Conservation (phyloP, 2,888 invertebrate genomes). For the Chaetogeoica ovagalla region DNA sequence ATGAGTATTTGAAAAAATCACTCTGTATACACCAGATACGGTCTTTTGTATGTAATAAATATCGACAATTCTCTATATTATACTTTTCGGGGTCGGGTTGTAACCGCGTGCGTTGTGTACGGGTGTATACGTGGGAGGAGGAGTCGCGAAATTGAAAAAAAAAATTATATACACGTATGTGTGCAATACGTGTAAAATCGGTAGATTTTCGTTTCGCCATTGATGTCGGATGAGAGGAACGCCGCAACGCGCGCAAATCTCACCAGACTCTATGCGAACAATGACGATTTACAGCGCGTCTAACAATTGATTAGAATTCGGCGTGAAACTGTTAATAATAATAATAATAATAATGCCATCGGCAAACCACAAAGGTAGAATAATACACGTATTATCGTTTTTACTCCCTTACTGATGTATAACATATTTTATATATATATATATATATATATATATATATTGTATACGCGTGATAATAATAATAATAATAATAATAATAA, state of each 20-base stretch:
- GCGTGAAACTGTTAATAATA: conserved; percentile 47
- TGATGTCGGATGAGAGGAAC: conserved; percentile 1
- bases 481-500: conserved; percentile 30
- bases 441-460: background rate
- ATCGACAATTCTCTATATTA: conserved; percentile 14
- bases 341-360: conserved; percentile 40
- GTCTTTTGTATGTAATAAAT: background rate
- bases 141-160: conserved; percentile 21
- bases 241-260: conserved; percentile 11
- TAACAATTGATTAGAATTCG: conserved; percentile 48
- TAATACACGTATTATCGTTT: conserved; percentile 12
- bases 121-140: conserved; percentile 2
- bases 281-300: conserved; percentile 41
- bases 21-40: background rate
- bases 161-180: background rate
- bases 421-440: background rate
- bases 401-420: background rate
- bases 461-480: background rate
- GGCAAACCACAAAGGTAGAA: conserved; percentile 46
- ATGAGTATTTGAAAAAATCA: too few species aligned
- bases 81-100: conserved; percentile 11
- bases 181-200: too few species aligned
- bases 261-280: conserved; percentile 16
- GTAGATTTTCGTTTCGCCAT: conserved; percentile 11
- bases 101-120: too few species aligned